These are phyloP conservation scores for Cyrtonyx montezumae DNA, from an alignment of 2,113 vertebrate species.

Conservation along the genomic window DNA sequence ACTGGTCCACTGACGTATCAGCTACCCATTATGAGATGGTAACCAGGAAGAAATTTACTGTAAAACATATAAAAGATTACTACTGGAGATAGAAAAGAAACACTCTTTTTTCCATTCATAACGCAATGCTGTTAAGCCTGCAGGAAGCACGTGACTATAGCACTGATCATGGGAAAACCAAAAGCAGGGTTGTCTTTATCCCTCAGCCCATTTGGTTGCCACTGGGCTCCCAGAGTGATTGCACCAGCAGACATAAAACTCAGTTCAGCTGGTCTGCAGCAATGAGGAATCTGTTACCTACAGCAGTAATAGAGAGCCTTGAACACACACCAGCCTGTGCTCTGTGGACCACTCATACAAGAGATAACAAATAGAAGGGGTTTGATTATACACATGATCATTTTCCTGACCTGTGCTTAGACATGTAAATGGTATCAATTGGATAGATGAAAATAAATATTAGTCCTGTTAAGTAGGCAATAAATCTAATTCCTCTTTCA, in stretches of 20 bases:
- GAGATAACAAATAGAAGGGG: neutral
- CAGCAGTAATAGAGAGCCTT: neutral
- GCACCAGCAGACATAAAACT: neutral
- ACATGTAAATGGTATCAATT: neutral
- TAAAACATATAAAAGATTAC: neutral
- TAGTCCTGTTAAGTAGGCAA: neutral
- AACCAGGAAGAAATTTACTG: neutral
- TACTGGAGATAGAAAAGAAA: neutral
- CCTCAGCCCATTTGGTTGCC: accelerated
- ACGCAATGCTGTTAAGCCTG: neutral
- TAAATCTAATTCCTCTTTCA: neutral
- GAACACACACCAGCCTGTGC: neutral
- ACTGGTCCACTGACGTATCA: neutral
- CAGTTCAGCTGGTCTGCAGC: neutral
- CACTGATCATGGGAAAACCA: neutral
- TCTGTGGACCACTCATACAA: accelerated
- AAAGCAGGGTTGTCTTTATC: neutral
- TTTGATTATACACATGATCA: neutral
- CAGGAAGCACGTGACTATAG: neutral
- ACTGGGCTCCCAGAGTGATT: neutral
- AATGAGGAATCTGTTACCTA: neutral
- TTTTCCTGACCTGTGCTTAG: neutral
- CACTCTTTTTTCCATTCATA: neutral
- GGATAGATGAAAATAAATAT: neutral
- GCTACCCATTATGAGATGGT: neutral